Evolutionary conservation across 2,113 vertebrate species (phyloP).

Genomic region (Nicator chloris): DNA sequence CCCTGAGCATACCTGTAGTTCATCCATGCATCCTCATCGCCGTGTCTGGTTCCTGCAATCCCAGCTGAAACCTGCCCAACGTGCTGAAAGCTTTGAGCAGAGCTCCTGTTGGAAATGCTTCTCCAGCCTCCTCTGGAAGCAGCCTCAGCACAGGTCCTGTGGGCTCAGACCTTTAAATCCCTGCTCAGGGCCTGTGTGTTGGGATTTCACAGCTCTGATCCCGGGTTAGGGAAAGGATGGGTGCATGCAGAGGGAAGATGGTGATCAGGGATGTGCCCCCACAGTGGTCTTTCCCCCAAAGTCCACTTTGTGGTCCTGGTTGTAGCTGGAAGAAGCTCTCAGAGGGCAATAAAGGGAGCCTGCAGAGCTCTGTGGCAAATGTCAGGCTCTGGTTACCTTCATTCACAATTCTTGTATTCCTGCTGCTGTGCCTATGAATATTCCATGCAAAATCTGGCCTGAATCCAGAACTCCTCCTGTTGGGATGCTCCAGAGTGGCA

Average conservation of each 20-base stretch:
- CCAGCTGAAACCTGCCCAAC: neutral
- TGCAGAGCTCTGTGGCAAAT: fast-evolving
- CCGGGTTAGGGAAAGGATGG: fast-evolving
- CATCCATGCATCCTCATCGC: neutral
- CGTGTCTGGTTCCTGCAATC: neutral
- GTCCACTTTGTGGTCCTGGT: neutral
- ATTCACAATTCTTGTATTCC: neutral
- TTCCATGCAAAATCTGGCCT: neutral
- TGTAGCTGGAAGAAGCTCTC: neutral
- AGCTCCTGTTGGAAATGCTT: neutral
- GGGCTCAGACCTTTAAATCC: neutral
- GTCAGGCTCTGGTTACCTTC: neutral
- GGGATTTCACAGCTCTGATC: neutral
- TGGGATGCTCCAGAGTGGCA: neutral
- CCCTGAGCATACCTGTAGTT: neutral
- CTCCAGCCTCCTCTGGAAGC: neutral
- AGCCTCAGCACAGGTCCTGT: neutral
- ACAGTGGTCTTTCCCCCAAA: neutral
- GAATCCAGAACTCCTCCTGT: neutral
- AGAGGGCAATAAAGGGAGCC: neutral
- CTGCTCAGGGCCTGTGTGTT: neutral
- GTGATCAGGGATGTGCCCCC: neutral
- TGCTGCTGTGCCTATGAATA: neutral
- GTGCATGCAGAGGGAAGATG: neutral
- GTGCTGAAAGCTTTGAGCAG: neutral